phyloP scores from a whole-genome alignment of 2,113 vertebrate species.

The Campylorhamphus procurvoides region DNA sequence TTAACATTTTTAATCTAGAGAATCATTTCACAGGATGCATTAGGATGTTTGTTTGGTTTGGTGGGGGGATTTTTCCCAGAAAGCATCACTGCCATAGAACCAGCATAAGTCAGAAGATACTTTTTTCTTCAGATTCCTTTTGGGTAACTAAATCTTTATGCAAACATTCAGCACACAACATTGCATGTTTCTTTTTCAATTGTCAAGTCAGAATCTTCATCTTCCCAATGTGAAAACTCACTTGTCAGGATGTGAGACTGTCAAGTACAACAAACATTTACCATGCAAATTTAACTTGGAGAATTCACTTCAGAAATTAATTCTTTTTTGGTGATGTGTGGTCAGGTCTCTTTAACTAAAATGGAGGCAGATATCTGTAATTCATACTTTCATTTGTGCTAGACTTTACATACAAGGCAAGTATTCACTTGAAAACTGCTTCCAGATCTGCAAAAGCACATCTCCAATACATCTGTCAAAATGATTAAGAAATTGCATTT shows the following conservation, averaged over 20 bases:
- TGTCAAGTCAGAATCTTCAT: background rate
- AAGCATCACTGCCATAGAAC: background rate
- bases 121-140: background rate
- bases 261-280: background rate
- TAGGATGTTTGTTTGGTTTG: background rate
- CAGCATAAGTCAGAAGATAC: background rate
- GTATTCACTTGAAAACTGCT: conserved; percentile 14
- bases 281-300: background rate
- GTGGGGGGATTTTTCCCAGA: rapidly evolving
- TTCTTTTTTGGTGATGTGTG: background rate
- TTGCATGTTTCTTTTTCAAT: background rate
- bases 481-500: conserved; percentile 8
- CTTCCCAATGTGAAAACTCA: background rate
- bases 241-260: background rate
- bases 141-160: background rate
- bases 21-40: background rate
- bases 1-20: background rate
- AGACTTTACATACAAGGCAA: background rate
- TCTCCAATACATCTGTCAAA: conserved; percentile 11
- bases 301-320: background rate
- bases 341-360: background rate
- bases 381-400: background rate
- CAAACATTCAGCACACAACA: background rate
- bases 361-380: background rate
- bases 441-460: conserved; percentile 37